A percentile compares a stretch with the other conserved stretches of the same genome.
phyloP scores from a whole-genome alignment of 2,113 vertebrate species.

The Irena cyanogastra region DNA sequence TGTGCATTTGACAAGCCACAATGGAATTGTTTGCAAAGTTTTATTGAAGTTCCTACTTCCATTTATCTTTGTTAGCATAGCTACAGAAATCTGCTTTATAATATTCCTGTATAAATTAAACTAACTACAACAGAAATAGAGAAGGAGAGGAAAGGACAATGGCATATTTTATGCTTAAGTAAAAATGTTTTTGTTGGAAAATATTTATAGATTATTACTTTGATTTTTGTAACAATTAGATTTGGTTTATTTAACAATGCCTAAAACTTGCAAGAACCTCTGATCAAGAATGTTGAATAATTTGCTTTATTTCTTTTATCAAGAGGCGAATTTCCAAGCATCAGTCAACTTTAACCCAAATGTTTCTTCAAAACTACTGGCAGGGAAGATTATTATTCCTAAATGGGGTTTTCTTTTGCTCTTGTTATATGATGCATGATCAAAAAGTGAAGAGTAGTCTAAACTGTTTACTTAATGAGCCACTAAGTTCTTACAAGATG shows the following conservation, averaged over 20 bases:
- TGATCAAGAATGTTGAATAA: neutral
- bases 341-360: neutral
- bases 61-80: slow-evolving; percentile 77
- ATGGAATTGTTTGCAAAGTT: slow-evolving; percentile 75
- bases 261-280: neutral
- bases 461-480: neutral
- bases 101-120: slow-evolving; percentile 66
- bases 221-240: slow-evolving; percentile 16
- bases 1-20: slow-evolving; percentile 69
- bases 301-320: neutral
- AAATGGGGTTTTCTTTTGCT: neutral
- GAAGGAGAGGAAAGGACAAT: slow-evolving; percentile 48
- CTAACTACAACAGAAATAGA: slow-evolving; percentile 57
- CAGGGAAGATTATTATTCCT: neutral
- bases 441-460: neutral
- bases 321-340: neutral
- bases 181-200: slow-evolving; percentile 45
- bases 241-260: neutral
- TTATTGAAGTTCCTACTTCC: slow-evolving; percentile 70
- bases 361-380: neutral
- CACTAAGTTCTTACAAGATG: neutral
- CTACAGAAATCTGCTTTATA: slow-evolving; percentile 54
- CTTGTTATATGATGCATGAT: neutral
- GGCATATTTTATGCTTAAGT: slow-evolving; percentile 47
- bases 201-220: slow-evolving; percentile 43